Evolutionary conservation across 2,888 invertebrate genomes (phyloP).

Genomic region (Gastrophysa polygoni): DNA sequence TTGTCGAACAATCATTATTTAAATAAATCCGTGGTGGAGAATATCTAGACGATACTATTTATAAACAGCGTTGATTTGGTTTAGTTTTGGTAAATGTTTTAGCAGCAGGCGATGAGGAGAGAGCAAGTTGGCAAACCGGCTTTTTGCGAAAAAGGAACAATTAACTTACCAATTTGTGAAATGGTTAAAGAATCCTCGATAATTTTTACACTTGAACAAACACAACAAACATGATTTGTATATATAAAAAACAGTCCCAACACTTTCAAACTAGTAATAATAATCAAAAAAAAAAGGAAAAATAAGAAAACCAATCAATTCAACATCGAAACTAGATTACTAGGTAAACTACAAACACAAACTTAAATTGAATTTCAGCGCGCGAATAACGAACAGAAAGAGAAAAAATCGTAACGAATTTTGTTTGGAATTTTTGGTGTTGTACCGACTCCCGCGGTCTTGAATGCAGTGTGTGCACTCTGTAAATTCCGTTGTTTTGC

Average conservation of each 20-base stretch:
- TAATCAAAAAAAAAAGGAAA: conserved; percentile 4
- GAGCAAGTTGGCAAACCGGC: conserved; percentile 15
- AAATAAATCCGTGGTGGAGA: background rate
- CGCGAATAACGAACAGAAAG: conserved; percentile 21
- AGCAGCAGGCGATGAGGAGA: conserved; percentile 6
- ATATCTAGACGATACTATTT: no score
- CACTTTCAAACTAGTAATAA: conserved; percentile 22
- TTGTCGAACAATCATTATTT: background rate
- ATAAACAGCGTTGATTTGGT: no score
- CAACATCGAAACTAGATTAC: conserved; percentile 29
- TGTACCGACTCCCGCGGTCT: conserved; percentile 48
- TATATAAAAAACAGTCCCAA: conserved; percentile 32
- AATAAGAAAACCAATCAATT: conserved; percentile 14
- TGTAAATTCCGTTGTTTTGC: conserved; percentile 58
- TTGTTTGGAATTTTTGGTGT: conserved; percentile 38
- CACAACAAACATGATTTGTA: conserved; percentile 57
- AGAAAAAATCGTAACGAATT: conserved; percentile 43
- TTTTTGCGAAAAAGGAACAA: conserved; percentile 23
- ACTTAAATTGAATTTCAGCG: conserved; percentile 36
- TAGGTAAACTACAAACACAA: conserved; percentile 40
- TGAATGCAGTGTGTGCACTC: conserved; percentile 59
- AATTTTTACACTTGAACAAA: conserved; percentile 54
- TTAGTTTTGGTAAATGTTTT: background rate
- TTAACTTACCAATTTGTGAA: conserved; percentile 49
- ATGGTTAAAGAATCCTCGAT: conserved; percentile 42